Base-by-base conservation (phyloP, 2,113 vertebrate species). In the Tragelaphus buxtoni region DNA sequence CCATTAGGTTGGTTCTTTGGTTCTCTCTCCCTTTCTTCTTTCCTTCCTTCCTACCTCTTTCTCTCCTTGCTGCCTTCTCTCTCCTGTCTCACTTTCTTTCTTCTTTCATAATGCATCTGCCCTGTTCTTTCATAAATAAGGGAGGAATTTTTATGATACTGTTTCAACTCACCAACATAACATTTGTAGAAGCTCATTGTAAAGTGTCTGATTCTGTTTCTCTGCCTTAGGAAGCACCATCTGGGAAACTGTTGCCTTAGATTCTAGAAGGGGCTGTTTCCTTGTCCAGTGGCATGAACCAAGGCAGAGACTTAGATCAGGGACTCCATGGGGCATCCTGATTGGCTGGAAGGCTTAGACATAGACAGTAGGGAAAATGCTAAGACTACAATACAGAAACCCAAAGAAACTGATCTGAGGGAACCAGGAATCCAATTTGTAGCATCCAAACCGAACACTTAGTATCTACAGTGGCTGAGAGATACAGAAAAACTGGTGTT, bases 41-140 rank as follows among this genome's bases (percentile, higher is more conserved):
- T 16, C 24, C 12, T 30, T 20, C 5, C 4, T 58, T 6, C 60
- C 13, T n/a, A 5, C 5, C 9, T 30, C 9, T 58, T 20, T 69
- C 8, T 11, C 10, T 47, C 12, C 20, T 45, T 24, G 18, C 24
- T 2, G 12, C 49, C 22, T 22, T 88, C 22, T n/a, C 65, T 93
- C 47, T 8, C n/a, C 32, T 1, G 11, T 14, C 11, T 84, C 24
- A 47, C 60, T 45, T 49, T 30, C 42, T 90, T 47, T 93, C 16
- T 3, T 84, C 47, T 53, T 51, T 94, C 60, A 26, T 82, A 42
- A 74, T 76, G 61, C 55, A 17, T 84, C 79, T 81, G 14, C 17
- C 26, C 49, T 74, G 61, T 39, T 93, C 72, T 93, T 85, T 86
- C 49, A 88, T 94, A 58, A 96, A 80, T n/a, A 82, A 97, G n/a